Percentiles rank a stretch among this genome's conserved stretches.
phyloP scores from a whole-genome alignment of 1,140 invertebrate species.

The Mactra quadrangularis region DNA sequence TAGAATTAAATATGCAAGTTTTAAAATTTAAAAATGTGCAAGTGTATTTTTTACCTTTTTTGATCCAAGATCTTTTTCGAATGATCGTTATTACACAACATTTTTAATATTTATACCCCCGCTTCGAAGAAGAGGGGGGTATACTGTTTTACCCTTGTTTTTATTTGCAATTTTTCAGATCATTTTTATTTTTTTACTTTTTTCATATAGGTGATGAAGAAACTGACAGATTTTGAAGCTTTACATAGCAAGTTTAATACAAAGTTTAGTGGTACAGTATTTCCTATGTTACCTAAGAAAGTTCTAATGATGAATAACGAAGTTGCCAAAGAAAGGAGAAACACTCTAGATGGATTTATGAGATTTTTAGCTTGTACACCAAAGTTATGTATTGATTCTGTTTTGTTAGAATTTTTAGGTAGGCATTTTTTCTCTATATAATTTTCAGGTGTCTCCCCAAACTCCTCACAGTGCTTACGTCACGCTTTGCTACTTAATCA shows the following conservation, averaged over 20 bases:
- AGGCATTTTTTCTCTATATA: neutral
- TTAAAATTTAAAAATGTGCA: too few relatives aligned
- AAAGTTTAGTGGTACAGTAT: constrained; percentile 70
- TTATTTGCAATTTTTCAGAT: too few relatives aligned
- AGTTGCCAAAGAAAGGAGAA: constrained; percentile 68
- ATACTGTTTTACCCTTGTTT: too few relatives aligned
- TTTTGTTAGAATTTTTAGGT: constrained; percentile 71
- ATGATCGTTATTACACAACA: too few relatives aligned
- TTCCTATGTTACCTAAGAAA: constrained; percentile 74
- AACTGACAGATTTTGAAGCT: constrained; percentile 76
- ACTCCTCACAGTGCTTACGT: too few relatives aligned
- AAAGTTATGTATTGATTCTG: constrained; percentile 59
- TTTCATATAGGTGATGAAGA: constrained; percentile 73
- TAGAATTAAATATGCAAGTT: too few relatives aligned
- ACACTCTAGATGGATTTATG: constrained; percentile 67
- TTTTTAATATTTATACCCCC: too few relatives aligned
- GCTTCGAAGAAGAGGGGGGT: too few relatives aligned
- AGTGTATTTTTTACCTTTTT: too few relatives aligned
- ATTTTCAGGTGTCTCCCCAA: neutral
- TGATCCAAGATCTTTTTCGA: too few relatives aligned
- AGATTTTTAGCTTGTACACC: constrained; percentile 67
- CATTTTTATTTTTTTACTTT: too few relatives aligned
- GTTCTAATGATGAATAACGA: constrained; percentile 68
- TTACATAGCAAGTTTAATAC: constrained; percentile 68
- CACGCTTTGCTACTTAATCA: too few relatives aligned